These are phyloP conservation scores for Thera obeliscata DNA, from an alignment of 2,888 invertebrate species.

Conservation along the genomic window DNA sequence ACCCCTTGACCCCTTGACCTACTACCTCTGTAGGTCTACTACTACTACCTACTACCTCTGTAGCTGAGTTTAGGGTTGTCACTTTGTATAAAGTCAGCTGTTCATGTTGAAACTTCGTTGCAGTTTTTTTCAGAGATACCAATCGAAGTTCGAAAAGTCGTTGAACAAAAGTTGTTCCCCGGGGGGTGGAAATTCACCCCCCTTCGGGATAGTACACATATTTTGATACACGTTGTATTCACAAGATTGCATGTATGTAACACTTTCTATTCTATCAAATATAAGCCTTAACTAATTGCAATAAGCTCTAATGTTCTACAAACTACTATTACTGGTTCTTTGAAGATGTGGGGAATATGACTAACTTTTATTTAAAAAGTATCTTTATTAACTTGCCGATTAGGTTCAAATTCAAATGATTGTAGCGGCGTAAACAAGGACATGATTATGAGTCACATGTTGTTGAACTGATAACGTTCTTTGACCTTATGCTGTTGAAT, in stretches of 20 bases:
- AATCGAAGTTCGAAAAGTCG: no score
- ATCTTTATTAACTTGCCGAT: not conserved
- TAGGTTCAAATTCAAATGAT: not conserved
- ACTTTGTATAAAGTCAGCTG: no score
- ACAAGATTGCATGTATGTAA: constrained; percentile 23
- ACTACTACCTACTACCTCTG: no score
- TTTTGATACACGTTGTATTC: no score
- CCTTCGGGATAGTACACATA: no score
- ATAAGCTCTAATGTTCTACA: constrained; percentile 18
- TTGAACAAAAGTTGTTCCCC: no score
- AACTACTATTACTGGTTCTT: not conserved
- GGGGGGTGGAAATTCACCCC: no score
- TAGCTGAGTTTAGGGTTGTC: no score
- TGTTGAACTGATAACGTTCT: constrained; percentile 26
- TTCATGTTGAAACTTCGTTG: no score
- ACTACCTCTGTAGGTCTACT: no score
- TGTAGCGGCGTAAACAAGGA: constrained; percentile 15
- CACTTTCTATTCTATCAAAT: constrained; percentile 9
- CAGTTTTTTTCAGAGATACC: no score
- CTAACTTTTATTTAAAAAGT: not conserved
- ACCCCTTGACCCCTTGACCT: no score
- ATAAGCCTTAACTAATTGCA: constrained; percentile 22
- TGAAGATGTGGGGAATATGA: not conserved
- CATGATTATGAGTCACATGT: constrained; percentile 14
- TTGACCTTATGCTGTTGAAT: constrained; percentile 19